A percentile compares a stretch with the other conserved stretches of the same genome.
Evolutionary conservation across 2,797 vertebrate genomes (phyloP).

Genomic region (Danio choprae): DNA sequence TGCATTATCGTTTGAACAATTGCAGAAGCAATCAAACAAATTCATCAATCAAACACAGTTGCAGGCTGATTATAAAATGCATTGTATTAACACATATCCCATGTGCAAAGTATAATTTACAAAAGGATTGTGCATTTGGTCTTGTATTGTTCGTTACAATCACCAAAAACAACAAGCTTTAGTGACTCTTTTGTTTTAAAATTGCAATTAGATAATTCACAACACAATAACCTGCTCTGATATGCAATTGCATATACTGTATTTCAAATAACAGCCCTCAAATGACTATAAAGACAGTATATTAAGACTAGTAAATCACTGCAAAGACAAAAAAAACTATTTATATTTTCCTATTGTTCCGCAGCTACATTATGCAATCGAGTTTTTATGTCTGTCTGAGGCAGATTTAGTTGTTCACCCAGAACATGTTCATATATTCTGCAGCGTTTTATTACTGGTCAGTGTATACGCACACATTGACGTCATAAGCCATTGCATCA

Average conservation of each 20-base stretch:
- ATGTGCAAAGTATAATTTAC: too few species aligned
- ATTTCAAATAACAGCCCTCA: constrained; percentile 1
- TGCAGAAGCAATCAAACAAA: neutral
- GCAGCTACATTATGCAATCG: neutral
- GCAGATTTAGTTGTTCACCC: neutral
- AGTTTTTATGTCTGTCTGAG: neutral
- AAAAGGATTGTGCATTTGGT: too few species aligned
- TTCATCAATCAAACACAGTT: neutral
- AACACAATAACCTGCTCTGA: too few species aligned
- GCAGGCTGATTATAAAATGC: neutral
- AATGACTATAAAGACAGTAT: neutral
- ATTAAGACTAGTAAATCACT: neutral
- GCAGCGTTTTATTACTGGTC: neutral
- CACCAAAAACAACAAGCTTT: too few species aligned
- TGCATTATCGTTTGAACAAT: neutral
- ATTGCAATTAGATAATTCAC: too few species aligned
- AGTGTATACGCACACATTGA: neutral
- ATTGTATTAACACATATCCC: too few species aligned
- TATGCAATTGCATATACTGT: neutral
- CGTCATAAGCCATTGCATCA: constrained; percentile 2
- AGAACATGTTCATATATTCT: neutral
- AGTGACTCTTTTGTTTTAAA: too few species aligned
- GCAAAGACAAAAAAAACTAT: neutral
- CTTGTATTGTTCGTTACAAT: too few species aligned
- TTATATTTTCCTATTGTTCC: neutral